Base-by-base conservation (phyloP, 2,888 invertebrate genomes). In the Dasysyrphus albostriatus region DNA sequence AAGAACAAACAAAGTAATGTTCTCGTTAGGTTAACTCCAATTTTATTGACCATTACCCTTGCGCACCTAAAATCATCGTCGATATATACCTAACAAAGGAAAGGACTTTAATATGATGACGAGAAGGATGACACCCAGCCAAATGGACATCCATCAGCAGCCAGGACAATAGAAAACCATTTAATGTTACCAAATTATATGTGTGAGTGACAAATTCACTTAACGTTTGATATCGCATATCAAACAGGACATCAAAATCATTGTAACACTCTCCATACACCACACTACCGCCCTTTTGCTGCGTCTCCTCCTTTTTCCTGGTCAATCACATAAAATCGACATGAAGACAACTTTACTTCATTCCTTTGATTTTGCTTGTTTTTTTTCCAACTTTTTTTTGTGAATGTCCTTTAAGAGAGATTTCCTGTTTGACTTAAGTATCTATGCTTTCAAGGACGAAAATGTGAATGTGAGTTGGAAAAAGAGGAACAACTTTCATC, bases 241-340 rank as follows among this genome's bases (percentile, higher is more conserved):
- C 81, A 76, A 69, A 67, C 58, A 81, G 76, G 81, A 82, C 85
- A 85, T 76, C 85, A 76, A 80, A 75, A 63, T 83, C 83, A 47
- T 59, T 76, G 61, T 69, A 54, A 54, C 58, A 37, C 61, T 75
- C 24, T 24, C 67, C 67, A 76, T 8, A 69, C 37, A 29, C 34
- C 29, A 34, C 12, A 9, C 37, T 10, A 19, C 2, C 37, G n/a
- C 2, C 16, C 5, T n/a, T 42, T n/a, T 42, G 8, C n/a, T 5
- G 1, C 10, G 12, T n/a, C 10, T 8, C 8, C 39, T 39, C 16
- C 1, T 19, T 39, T 14, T 29, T 9, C 63, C 7, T 63, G 29
- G 44, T 37, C 67, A 67, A 44, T 65, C 81, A 76, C 54, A 81
- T 76, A 29, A 61, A 75, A 59, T 75, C 39, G 49, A 54, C 65